Percentiles rank a stretch among this genome's conserved stretches.
Evolutionary conservation across 2,888 invertebrate species (phyloP).

Genomic region (Melinaea menophilus): DNA sequence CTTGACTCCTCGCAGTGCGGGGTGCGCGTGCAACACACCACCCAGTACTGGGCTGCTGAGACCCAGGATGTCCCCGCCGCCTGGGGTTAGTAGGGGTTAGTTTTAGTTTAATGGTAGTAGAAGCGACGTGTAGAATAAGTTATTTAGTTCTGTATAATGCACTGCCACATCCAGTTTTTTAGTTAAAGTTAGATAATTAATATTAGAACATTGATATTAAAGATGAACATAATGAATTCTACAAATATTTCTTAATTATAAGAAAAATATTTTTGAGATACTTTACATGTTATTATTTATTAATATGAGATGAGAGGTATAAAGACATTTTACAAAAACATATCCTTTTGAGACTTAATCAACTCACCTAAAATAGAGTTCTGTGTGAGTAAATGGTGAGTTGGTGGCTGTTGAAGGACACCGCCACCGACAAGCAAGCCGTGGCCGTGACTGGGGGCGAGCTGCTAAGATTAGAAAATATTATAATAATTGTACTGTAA

Average conservation of each 20-base stretch:
- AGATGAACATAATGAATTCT: background rate
- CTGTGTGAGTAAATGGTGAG: conserved; percentile 67
- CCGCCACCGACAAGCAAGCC: conserved; percentile 64
- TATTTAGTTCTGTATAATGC: background rate
- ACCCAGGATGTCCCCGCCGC: conserved; percentile 73
- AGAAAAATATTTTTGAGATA: too few relatives aligned
- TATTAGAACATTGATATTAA: conserved; percentile 7
- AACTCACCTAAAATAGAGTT: conserved; percentile 65
- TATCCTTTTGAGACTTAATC: background rate
- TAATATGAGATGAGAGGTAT: background rate
- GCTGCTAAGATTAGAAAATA: conserved; percentile 17
- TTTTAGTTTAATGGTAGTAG: background rate
- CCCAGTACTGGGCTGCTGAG: conserved; percentile 67
- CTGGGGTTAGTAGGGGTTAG: conserved; percentile 38
- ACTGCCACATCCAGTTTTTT: background rate
- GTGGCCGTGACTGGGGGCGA: conserved; percentile 53
- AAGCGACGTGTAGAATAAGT: background rate
- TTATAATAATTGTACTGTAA: background rate
- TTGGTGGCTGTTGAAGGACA: conserved; percentile 65
- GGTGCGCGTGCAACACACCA: conserved; percentile 77
- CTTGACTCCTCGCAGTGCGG: conserved; percentile 82
- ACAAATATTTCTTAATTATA: too few relatives aligned
- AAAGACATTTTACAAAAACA: background rate
- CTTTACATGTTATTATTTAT: too few relatives aligned
- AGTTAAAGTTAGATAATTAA: background rate